Base-by-base conservation (phyloP, 2,113 vertebrate species). In the Hypanus sabinus region DNA sequence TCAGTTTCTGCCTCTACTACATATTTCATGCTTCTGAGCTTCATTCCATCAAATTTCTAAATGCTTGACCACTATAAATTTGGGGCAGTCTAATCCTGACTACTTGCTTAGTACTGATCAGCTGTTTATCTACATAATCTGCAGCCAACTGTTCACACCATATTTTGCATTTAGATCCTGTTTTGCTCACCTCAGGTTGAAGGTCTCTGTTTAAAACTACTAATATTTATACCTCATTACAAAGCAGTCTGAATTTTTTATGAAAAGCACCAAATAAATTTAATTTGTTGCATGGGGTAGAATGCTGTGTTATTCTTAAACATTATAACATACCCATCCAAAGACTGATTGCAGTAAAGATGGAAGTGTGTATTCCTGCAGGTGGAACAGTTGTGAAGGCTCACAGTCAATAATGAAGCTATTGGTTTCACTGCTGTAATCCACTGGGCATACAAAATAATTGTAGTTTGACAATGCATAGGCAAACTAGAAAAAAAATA, bases 391-490 rank as follows among this genome's bases (percentile, higher is more conserved):
- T 10, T 98, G 97, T 0, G 98, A 97, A 0, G 98, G 98, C 94
- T 99, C 97, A 94, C 99, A 99, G 6, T 98, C 98, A 0, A 98
- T 97, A 0, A 98, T 97, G 77, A 99, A 99, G 76, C 98, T 96
- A 95, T 98, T 98, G 5, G 97, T 97, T 94, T 99, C 98, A 0
- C 98, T 98, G 95, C 97, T 97, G 94, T 98, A 98, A 94, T 98
- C 99, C 95, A 98, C 97, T 0, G 99, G 98, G 95, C 99, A 99
- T 94, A 99, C 98, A 94, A 99, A 99, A 96, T 98, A 98, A 95
- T 99, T 97, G 96, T 99, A 97, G 94, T 98, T 98, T 94, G 97
- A 97, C 94, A 99, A 96, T 80, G 99, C 95, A 94, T 98, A 98
- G 87, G 99, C 97, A 95, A 97, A 97, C 98, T 99, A 96, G 22